Evolutionary conservation across 2,113 vertebrate species (phyloP).

Genomic region (Megalops atlanticus): DNA sequence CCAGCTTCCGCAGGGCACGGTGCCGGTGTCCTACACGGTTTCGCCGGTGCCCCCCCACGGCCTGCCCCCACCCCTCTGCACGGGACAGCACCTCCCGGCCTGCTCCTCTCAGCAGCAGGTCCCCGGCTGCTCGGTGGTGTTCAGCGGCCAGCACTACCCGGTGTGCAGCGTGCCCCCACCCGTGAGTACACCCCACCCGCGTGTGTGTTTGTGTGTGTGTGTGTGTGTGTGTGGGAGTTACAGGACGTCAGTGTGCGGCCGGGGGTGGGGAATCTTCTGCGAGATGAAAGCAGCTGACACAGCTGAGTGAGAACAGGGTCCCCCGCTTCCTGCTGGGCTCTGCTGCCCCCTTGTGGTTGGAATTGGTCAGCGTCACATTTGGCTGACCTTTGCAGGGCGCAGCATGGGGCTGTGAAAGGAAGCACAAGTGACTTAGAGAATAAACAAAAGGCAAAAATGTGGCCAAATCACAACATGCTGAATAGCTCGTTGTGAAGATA

Average conservation of each 20-base stretch:
- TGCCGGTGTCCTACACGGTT: slow-evolving; percentile 93
- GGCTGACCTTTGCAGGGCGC: not conserved
- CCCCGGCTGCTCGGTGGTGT: slow-evolving; percentile 91
- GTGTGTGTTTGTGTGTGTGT: slow-evolving; percentile 33
- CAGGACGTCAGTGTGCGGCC: too few species aligned
- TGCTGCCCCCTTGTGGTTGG: slow-evolving; percentile 61
- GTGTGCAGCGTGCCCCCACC: slow-evolving; percentile 88
- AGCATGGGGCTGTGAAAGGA: not conserved
- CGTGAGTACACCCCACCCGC: slow-evolving; percentile 66
- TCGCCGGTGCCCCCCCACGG: slow-evolving; percentile 89
- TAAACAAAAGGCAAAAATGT: not conserved
- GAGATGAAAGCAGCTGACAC: too few species aligned
- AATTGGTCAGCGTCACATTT: not conserved
- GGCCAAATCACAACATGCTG: not conserved
- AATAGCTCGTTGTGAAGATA: too few species aligned
- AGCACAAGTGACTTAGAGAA: not conserved
- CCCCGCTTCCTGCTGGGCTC: not conserved
- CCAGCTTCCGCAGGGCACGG: slow-evolving; percentile 88
- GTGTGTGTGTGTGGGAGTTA: too few species aligned
- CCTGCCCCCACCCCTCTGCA: slow-evolving; percentile 89
- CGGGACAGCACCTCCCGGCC: slow-evolving; percentile 89
- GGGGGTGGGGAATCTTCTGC: too few species aligned
- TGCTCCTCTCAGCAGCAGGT: slow-evolving; percentile 92
- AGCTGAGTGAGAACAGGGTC: not conserved
- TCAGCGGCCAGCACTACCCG: slow-evolving; percentile 95